phyloP scores from a whole-genome alignment of 1,140 invertebrate species.

The Spodoptera frugiperda region DNA sequence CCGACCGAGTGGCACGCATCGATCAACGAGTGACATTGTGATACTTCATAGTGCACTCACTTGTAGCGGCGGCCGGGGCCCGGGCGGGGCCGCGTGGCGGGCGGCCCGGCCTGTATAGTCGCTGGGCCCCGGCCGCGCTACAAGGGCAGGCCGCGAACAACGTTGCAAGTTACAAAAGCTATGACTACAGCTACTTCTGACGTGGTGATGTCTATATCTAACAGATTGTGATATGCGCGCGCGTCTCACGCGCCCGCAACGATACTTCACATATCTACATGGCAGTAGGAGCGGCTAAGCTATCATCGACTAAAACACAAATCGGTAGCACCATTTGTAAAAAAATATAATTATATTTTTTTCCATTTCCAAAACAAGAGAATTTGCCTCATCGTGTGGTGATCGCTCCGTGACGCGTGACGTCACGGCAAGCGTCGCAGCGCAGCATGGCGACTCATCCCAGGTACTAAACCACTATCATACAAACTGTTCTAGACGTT shows the following conservation, averaged over 20 bases:
- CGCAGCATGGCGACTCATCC: constrained; percentile 41
- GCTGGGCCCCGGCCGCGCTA: background rate
- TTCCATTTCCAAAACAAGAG: constrained; percentile 64
- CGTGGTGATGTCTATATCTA: constrained; percentile 64
- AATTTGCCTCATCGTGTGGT: constrained; percentile 52
- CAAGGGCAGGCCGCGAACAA: constrained; percentile 38
- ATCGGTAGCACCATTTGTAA: constrained; percentile 84
- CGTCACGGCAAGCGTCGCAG: constrained; percentile 42
- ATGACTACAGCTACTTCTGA: constrained; percentile 67
- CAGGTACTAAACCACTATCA: constrained; percentile 52
- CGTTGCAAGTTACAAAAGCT: constrained; percentile 76
- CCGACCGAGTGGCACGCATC: constrained; percentile 41
- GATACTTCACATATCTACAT: constrained; percentile 60
- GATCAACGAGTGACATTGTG: constrained; percentile 44
- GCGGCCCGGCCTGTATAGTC: background rate
- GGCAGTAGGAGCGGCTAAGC: constrained; percentile 74
- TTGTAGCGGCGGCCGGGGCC: background rate
- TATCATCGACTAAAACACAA: constrained; percentile 81
- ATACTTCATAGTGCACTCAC: constrained; percentile 33
- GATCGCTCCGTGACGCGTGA: constrained; percentile 39
- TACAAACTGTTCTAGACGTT: constrained; percentile 62
- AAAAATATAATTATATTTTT: constrained; percentile 78
- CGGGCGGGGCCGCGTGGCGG: background rate
- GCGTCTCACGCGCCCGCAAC: constrained; percentile 51
- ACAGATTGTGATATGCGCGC: constrained; percentile 66